Evolutionary conservation across 1,140 invertebrate genomes (phyloP).

Genomic region (Eumeta japonica): DNA sequence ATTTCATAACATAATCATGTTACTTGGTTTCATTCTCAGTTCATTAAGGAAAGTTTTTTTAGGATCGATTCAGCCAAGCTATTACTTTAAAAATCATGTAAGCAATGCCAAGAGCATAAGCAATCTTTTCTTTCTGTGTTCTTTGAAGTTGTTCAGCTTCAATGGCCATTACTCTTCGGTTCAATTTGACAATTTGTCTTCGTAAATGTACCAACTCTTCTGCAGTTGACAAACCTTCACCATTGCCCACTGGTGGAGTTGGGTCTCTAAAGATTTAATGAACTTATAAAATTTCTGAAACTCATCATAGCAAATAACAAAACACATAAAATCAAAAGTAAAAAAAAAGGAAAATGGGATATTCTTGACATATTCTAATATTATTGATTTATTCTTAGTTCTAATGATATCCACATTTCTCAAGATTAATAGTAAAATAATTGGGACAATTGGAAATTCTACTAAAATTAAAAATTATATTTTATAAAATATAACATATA

Average conservation of each 20-base stretch:
- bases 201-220: slow-evolving; percentile 81
- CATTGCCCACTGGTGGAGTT: slow-evolving; percentile 61
- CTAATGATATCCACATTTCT: background rate
- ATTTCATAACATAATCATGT: too few species aligned
- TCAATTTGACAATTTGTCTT: slow-evolving; percentile 79
- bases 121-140: slow-evolving; percentile 78
- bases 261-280: slow-evolving; percentile 55
- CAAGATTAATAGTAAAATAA: too few species aligned
- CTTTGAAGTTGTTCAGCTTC: slow-evolving; percentile 78
- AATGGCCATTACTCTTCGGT: slow-evolving; percentile 79
- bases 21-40: too few species aligned
- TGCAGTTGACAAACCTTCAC: slow-evolving; percentile 67
- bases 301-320: background rate
- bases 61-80: slow-evolving; percentile 76
- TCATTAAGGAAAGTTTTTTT: too few species aligned
- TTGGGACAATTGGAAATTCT: too few species aligned
- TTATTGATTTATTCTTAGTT: background rate
- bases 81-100: slow-evolving; percentile 84
- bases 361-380: background rate
- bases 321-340: background rate
- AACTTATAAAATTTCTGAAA: slow-evolving; percentile 11
- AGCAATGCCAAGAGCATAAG: slow-evolving; percentile 76
- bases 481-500: too few species aligned
- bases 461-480: too few species aligned
- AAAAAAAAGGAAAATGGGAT: background rate